Conservation (phyloP, 2,797 vertebrate species). For the Scleropages formosus region DNA sequence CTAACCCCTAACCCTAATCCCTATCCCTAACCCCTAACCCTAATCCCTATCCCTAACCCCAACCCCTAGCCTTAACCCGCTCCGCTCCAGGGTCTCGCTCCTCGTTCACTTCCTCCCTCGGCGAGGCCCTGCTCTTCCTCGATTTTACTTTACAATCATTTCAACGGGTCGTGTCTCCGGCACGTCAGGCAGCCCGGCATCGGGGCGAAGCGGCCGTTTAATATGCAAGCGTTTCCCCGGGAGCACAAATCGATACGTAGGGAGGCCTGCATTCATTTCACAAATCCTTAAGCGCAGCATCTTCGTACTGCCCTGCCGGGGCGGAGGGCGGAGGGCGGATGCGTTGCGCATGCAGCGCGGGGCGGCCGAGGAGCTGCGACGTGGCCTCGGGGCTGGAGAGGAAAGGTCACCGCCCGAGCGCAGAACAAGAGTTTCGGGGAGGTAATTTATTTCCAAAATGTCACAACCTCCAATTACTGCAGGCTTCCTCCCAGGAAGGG, state of each 20-base stretch:
- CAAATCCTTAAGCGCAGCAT: background rate
- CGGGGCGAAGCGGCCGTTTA: too few relatives aligned
- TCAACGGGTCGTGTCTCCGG: background rate
- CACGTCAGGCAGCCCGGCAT: background rate
- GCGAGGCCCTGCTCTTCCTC: background rate
- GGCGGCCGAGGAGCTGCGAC: background rate
- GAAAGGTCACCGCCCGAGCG: constrained; percentile 17
- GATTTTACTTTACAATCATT: background rate
- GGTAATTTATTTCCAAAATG: constrained; percentile 28
- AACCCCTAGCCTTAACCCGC: too few relatives aligned
- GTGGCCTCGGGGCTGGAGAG: background rate
- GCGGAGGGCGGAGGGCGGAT: background rate
- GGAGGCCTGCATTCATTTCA: constrained; percentile 3
- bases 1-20: too few relatives aligned
- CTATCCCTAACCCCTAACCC: too few relatives aligned
- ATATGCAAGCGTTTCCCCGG: background rate
- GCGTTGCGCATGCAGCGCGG: background rate
- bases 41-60: too few relatives aligned
- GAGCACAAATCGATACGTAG: background rate
- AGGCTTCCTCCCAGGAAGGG: background rate
- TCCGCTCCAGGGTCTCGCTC: too few relatives aligned
- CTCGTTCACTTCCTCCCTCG: too few relatives aligned
- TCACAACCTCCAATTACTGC: constrained; percentile 29
- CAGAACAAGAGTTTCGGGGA: constrained; percentile 21
- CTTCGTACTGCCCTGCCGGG: background rate